These are phyloP conservation scores for Gymnarchus niloticus DNA, from an alignment of 2,113 vertebrate genomes.

Conservation along the genomic window DNA sequence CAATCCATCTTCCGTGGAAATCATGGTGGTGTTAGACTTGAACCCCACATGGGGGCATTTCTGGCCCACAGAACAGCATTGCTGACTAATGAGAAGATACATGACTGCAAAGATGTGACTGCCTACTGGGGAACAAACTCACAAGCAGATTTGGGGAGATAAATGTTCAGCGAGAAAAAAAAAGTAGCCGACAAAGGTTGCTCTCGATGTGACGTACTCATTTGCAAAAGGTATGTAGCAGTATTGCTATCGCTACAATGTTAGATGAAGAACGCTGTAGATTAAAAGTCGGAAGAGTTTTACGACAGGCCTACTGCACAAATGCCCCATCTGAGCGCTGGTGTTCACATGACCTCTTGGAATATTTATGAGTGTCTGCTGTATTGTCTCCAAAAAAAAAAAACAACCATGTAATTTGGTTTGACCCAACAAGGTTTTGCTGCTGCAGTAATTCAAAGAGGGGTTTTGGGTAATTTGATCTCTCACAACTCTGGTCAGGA, in stretches of 20 bases:
- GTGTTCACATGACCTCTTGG: not conserved
- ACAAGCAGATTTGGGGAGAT: not conserved
- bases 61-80: not conserved
- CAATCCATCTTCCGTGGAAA: not conserved
- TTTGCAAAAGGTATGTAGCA: conserved; percentile 9
- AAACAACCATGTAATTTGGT: conserved; percentile 9
- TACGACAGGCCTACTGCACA: not conserved
- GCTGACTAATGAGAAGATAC: not conserved
- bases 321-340: not conserved
- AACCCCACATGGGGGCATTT: not conserved
- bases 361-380: not conserved
- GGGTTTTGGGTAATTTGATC: conserved; percentile 5
- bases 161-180: not conserved
- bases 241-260: not conserved
- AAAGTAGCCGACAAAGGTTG: not conserved
- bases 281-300: not conserved
- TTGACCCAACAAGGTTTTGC: conserved; percentile 10
- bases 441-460: not conserved
- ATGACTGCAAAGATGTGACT: not conserved
- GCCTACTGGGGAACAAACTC: not conserved
- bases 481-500: not conserved
- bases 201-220: not conserved
- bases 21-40: not conserved
- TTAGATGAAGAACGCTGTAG: not conserved
- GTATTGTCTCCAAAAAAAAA: not conserved